Evolutionary conservation across 2,888 invertebrate genomes (phyloP).

Genomic region (Alviniconcha strummeri): DNA sequence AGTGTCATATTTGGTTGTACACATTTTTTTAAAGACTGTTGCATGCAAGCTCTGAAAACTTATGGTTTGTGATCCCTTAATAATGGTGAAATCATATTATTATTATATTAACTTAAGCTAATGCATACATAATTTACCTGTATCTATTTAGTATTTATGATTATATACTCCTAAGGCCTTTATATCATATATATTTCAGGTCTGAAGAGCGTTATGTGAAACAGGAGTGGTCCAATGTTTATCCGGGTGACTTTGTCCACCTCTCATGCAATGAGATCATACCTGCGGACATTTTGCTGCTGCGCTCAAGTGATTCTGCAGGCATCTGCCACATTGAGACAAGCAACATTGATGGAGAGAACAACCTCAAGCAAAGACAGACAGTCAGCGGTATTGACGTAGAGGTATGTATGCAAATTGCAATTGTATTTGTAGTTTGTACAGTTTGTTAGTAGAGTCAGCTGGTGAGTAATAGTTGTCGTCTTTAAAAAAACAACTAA

Average conservation of each 20-base stretch:
- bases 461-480: no score
- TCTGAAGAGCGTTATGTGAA: constrained; percentile 76
- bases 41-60: no score
- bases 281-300: constrained; percentile 94
- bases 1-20: no score
- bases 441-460: no score
- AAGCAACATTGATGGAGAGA: constrained; percentile 97
- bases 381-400: constrained; percentile 86
- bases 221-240: constrained; percentile 91
- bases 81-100: no score
- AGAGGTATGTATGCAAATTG: constrained; percentile 76
- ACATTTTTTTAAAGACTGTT: no score
- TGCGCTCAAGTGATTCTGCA: constrained; percentile 89
- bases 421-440: not conserved
- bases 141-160: no score
- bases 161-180: no score
- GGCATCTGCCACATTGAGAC: constrained; percentile 96
- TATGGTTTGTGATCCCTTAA: no score
- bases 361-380: constrained; percentile 92
- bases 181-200: constrained; percentile 35
- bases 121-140: no score
- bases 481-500: no score
- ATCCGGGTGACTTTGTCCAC: constrained; percentile 95
- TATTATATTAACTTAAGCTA: no score
- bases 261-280: constrained; percentile 96